Conservation (phyloP, 1,140 invertebrate genomes). For the Drosophila auraria region DNA sequence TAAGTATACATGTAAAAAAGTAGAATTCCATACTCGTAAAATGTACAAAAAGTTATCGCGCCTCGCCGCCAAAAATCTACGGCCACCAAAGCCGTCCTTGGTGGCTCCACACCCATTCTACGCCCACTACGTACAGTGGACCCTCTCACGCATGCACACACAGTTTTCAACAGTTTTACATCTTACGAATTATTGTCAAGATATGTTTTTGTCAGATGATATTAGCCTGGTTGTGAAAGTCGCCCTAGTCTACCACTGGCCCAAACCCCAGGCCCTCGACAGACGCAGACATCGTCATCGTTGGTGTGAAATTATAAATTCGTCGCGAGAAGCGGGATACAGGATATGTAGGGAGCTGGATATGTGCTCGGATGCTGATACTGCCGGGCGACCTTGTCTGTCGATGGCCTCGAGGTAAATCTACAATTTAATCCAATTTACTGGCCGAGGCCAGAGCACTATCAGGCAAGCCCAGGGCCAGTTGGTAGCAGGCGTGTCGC, state of each 20-base stretch:
- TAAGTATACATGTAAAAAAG: conserved; percentile 74
- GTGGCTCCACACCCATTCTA: conserved; percentile 20
- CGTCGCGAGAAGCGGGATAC: conserved; percentile 32
- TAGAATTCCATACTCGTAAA: conserved; percentile 69
- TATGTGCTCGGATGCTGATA: conserved; percentile 38
- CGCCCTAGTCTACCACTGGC: conserved; percentile 12
- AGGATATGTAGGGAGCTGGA: conserved; percentile 57
- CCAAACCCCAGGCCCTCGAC: conserved; percentile 22
- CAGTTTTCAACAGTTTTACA: conserved; percentile 74
- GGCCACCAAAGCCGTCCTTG: conserved; percentile 20
- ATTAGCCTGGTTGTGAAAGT: conserved; percentile 80
- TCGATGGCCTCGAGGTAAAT: conserved; percentile 22
- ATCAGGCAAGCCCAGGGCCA: conserved; percentile 66
- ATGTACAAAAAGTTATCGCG: conserved; percentile 63
- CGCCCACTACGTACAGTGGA: conserved; percentile 31
- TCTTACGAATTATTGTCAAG: conserved; percentile 83
- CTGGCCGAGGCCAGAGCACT: conserved; percentile 45
- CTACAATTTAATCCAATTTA: conserved; percentile 24
- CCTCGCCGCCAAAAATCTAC: conserved; percentile 24
- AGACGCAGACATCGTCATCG: conserved; percentile 1
- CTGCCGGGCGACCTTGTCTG: conserved; percentile 14
- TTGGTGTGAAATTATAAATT: conserved; percentile 65
- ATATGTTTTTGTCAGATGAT: conserved; percentile 84
- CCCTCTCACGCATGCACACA: conserved; percentile 46
- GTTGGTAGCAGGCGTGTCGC: conserved; percentile 41